Conservation (phyloP, 2,888 invertebrate species). For the Strigamia transsilvanica region DNA sequence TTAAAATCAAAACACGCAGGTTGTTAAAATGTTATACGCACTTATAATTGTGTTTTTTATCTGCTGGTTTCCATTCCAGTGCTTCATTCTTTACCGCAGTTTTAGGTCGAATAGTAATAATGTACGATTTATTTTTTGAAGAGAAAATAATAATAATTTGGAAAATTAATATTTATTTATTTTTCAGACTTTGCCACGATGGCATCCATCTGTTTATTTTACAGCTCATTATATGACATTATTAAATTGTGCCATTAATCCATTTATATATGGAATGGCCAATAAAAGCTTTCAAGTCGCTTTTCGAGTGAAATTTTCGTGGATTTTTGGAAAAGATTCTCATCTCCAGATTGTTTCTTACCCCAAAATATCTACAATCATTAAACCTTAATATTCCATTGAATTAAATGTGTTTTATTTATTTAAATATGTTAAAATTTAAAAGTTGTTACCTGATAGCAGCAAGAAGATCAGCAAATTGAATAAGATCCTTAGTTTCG, state of each 20-base stretch:
- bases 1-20: neutral
- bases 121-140: neutral
- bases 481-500: neutral
- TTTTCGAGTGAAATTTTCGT: neutral
- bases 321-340: neutral
- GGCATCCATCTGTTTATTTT: neutral
- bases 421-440: neutral
- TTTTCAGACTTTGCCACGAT: neutral
- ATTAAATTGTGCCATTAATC: slow-evolving; percentile 11
- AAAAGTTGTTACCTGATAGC: neutral
- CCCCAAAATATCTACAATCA: neutral
- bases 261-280: slow-evolving; percentile 29
- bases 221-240: slow-evolving; percentile 12
- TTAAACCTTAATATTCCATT: neutral
- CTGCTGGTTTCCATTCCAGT: slow-evolving; percentile 24
- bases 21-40: neutral
- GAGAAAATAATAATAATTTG: neutral
- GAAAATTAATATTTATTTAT: neutral
- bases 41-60: neutral
- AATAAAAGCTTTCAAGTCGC: slow-evolving; percentile 23
- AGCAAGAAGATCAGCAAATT: neutral
- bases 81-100: neutral
- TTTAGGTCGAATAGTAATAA: neutral
- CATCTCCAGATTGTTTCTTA: neutral
- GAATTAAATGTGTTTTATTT: neutral